A percentile compares a stretch with the other conserved stretches of the same genome.
phyloP scores from a whole-genome alignment of 2,113 vertebrate species.

The Elaphurus davidianus region DNA sequence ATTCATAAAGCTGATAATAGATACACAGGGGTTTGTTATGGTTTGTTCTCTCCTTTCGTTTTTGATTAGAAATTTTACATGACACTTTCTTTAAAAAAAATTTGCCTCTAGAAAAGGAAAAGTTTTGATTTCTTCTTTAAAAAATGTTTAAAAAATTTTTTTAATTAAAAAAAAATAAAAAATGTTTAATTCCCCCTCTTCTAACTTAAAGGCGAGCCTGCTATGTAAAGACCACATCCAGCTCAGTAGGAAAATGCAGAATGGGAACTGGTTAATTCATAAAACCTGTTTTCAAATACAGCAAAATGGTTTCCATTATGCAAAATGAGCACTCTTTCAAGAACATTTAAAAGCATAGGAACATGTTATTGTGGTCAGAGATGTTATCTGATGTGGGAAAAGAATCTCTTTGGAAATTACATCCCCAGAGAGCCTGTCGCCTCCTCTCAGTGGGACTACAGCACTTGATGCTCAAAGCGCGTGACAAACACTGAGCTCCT shows the following conservation, averaged over 20 bases:
- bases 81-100: background rate
- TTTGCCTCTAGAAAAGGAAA: background rate
- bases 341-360: background rate
- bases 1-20: background rate
- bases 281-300: constrained; percentile 17
- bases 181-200: background rate
- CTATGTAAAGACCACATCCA: background rate
- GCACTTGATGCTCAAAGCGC: background rate
- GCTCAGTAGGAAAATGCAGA: background rate
- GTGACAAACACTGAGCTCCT: background rate
- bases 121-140: background rate
- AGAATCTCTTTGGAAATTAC: background rate
- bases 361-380: background rate
- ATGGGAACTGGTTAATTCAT: background rate
- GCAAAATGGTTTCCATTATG: background rate
- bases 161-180: background rate
- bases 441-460: background rate
- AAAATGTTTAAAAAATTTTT: background rate
- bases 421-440: background rate
- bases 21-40: accelerated
- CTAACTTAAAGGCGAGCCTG: background rate
- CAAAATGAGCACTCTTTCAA: background rate
- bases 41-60: background rate
- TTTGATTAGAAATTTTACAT: background rate
- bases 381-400: background rate